These are phyloP conservation scores for Ascidia mentula DNA, from an alignment of 23 tunicate species.

Conservation along the genomic window DNA sequence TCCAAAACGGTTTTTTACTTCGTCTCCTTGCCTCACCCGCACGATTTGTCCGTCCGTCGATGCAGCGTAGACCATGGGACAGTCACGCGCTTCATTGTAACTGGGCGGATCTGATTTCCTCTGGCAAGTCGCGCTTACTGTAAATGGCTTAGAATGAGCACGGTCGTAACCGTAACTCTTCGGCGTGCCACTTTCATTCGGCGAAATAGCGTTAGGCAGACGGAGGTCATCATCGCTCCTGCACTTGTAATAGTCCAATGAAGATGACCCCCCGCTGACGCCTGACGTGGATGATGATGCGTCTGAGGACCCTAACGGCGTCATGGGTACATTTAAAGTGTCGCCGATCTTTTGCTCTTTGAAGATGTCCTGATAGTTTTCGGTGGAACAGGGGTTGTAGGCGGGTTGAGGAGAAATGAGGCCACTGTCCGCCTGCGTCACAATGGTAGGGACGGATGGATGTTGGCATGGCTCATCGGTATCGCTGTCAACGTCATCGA, in stretches of 20 bases:
- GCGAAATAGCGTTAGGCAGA: constrained; percentile 14
- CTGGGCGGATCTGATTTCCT: neutral
- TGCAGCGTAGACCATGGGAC: neutral
- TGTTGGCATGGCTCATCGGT: neutral
- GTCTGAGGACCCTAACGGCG: constrained; percentile 45
- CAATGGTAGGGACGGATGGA: constrained; percentile 7
- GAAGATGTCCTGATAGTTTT: neutral
- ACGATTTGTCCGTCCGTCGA: neutral
- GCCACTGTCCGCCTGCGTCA: constrained; percentile 8
- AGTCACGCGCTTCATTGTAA: neutral
- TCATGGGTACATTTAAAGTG: constrained; percentile 29
- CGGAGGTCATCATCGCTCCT: constrained; percentile 33
- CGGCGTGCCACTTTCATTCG: neutral
- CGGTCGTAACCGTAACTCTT: neutral
- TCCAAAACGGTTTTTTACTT: neutral
- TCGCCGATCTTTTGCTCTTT: neutral
- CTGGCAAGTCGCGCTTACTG: neutral
- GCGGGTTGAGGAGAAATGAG: neutral
- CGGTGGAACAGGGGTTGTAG: neutral
- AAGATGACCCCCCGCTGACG: constrained; percentile 34
- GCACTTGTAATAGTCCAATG: constrained; percentile 18
- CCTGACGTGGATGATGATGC: constrained; percentile 54
- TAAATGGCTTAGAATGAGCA: neutral
- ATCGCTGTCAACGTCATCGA: neutral
- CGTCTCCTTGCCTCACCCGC: neutral